A percentile compares a stretch with the other conserved stretches of the same genome.
Evolutionary conservation across 2,888 invertebrate species (phyloP).

Genomic region (Schrankia costaestrigalis): DNA sequence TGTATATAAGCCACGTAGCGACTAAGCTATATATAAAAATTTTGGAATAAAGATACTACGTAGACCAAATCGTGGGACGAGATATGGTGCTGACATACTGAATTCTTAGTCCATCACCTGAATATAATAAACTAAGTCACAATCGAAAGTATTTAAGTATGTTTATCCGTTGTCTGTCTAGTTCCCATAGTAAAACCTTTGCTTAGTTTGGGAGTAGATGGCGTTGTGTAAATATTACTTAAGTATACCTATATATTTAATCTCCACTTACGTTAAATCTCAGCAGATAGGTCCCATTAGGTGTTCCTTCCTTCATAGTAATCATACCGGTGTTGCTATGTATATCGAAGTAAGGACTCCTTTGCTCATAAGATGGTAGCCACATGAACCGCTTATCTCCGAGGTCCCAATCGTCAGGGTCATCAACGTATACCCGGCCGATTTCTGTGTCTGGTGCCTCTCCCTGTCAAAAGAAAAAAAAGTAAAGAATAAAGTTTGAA

Average conservation of each 20-base stretch:
- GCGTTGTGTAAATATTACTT: not conserved
- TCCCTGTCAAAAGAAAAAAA: constrained; percentile 71
- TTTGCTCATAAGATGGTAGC: constrained; percentile 73
- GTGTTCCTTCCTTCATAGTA: constrained; percentile 88
- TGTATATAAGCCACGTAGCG: too few species aligned
- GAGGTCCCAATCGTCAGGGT: constrained; percentile 98
- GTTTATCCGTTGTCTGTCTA: too few species aligned
- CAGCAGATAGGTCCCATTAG: constrained; percentile 87
- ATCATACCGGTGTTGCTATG: constrained; percentile 91
- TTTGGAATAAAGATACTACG: too few species aligned
- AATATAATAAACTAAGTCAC: too few species aligned
- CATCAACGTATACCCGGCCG: constrained; percentile 95
- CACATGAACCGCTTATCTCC: constrained; percentile 93
- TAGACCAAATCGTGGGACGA: too few species aligned
- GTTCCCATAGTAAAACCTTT: too few species aligned
- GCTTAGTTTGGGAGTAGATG: too few species aligned
- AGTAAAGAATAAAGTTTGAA: not conserved
- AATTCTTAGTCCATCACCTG: too few species aligned
- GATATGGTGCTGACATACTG: too few species aligned
- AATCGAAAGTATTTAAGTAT: too few species aligned
- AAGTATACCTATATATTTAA: too few species aligned
- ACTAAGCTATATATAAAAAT: too few species aligned
- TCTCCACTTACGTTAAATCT: constrained; percentile 83
- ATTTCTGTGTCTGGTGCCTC: constrained; percentile 90
- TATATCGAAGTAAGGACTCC: constrained; percentile 86